Evolutionary conservation across 2,888 invertebrate species (phyloP), one percentile per base, ranked within the genome.

Genomic region (Tolmerus cingulatus): DNA sequence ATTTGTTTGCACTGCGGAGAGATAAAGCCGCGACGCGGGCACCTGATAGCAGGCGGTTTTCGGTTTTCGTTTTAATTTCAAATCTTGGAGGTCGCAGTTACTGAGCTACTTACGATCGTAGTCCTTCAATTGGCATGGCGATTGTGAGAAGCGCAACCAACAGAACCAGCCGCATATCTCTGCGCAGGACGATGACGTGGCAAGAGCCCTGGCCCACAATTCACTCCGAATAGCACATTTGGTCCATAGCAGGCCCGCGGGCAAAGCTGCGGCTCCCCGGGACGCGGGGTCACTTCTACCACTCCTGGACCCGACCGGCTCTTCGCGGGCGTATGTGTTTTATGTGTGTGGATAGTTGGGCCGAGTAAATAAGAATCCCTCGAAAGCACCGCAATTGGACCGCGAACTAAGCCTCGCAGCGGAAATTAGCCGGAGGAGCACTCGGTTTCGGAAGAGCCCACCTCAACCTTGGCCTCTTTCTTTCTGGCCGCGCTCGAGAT

Each of bases 101-200:
- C 84, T 84, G 8, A 46, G 23, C 1, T 84, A 84, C 84, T 84
- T 84, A 84, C 84, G 66, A 84, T 66, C 84, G 27, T 84, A 84
- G 40, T 66, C 84, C 84, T 84, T 37, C 66, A 84, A 84, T 84
- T 84, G 84, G 84, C 84, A 84, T 84, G 57, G 40, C 84, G 84
- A 66, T 66, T 23, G 66, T 37, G 40, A 84, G 34, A 23, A 84
- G 40, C 19, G 84, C 74, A 40, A 84, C 37, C 30, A 84, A 16
- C 84, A 84, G 40, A 84, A 84, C 37, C 19, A 43, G 84, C 57
- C 74, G 84, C 84, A 84, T 84, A 84, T 84, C 84, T 84, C 57
- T 66, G 30, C 14, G 74, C 66, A 40, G 57, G 40, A 27, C 37
- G 84, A 30, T 84, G 14, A 40, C 84, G 79, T 79, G 66, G 66